Evolutionary conservation across 35 echinoderm and acorn worm species (phyloP), one percentile per base, ranked within the genome.

Genomic region (Diadema setosum): DNA sequence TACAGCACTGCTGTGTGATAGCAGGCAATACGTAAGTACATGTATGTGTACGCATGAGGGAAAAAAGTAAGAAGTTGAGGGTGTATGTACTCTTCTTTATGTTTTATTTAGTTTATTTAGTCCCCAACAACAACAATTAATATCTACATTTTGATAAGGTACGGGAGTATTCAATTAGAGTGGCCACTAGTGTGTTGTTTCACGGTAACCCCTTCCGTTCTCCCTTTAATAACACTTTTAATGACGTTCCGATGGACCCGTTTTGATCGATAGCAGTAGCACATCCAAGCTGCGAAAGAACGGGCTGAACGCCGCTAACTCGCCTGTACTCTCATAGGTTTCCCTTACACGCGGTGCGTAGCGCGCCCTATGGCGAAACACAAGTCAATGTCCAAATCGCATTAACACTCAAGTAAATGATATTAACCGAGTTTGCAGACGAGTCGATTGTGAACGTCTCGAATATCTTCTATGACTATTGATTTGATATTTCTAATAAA

Each of bases 391-490:
- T 67, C 63, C 63, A 67, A 67, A 67, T 67, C 63, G 37, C 37
- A 67, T 67, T 67, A 67, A 67, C 63, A 67, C 30, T 67, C 63
- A 67, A 67, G n/a, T 67, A 67, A 67, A 67, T 67, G 37, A 67
- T 67, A 67, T 67, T 67, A 67, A 67, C 63, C 37, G 63, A 33
- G 63, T 67, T 67, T 67, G 63, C 27, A 14, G 63, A 67, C 63
- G 37, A 67, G 27, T 67, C 63, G 63, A 33, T 15, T 14, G 63
- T 67, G 27, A n/a, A n/a, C 63, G 37, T 26, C 63, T 67, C 63
- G 27, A 34, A 34, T 67, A 33, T 31, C 63, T 67, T 67, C 23
- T 67, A 1, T 34, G 37, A 12, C n/a, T 33, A 67, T 67, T 67
- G 63, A 67, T 67, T 67, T 34, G 30, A 15, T 34, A 67, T 26